A percentile compares a stretch with the other conserved stretches of the same genome.
phyloP scores from a whole-genome alignment of 2,888 invertebrate genomes.

The Sceliomorpha sp. region DNA sequence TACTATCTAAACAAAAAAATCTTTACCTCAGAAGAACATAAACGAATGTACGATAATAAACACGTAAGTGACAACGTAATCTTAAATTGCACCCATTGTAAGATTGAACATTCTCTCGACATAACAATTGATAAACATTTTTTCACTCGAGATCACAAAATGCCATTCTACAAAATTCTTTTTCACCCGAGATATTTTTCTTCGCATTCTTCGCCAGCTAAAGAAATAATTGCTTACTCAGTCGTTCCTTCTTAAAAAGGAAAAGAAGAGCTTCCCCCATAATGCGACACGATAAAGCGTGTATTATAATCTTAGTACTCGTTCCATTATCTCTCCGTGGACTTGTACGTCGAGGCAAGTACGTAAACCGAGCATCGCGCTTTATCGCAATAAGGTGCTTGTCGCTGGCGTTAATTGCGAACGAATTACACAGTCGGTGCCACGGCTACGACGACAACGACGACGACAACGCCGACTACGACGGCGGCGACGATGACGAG shows the following conservation, averaged over 20 bases:
- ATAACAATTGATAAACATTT: too few relatives aligned
- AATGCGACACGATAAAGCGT: constrained; percentile 24
- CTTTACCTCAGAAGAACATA: too few relatives aligned
- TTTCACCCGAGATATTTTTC: constrained; percentile 7
- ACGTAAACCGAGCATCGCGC: constrained; percentile 7
- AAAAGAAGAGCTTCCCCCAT: constrained; percentile 17
- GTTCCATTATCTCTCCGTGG: constrained; percentile 18
- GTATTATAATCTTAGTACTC: constrained; percentile 22
- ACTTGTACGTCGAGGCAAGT: constrained; percentile 1
- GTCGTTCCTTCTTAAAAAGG: constrained; percentile 6
- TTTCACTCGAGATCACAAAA: too few relatives aligned
- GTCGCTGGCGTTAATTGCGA: constrained; percentile 43
- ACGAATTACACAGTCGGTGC: constrained; percentile 33
- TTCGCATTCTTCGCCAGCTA: constrained; percentile 10
- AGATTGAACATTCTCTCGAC: too few relatives aligned
- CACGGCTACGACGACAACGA: too few relatives aligned
- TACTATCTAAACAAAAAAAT: too few relatives aligned
- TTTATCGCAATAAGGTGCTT: constrained; percentile 38
- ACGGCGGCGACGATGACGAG: too few relatives aligned
- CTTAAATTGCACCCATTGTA: too few relatives aligned
- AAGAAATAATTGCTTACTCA: constrained; percentile 33
- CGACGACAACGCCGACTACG: too few relatives aligned
- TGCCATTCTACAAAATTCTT: too few relatives aligned
- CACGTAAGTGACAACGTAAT: too few relatives aligned
- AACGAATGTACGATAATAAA: too few relatives aligned